Evolutionary conservation across 2,797 vertebrate genomes (phyloP).

Genomic region (Enteromius afrohamiltoni): DNA sequence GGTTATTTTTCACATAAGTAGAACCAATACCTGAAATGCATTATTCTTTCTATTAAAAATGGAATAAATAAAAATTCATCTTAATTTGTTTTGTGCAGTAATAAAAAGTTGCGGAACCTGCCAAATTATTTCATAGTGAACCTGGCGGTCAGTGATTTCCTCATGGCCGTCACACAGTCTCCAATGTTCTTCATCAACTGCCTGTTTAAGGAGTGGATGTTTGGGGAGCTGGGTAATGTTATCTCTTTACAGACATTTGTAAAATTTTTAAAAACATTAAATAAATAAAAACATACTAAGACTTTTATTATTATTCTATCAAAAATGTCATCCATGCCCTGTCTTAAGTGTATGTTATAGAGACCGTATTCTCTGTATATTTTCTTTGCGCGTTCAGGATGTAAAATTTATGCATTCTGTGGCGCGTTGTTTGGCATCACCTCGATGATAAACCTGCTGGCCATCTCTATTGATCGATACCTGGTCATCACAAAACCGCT

Average conservation of each 20-base stretch:
- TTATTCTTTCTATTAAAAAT: neutral
- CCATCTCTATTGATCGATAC: slow-evolving; percentile 93
- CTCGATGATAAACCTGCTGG: slow-evolving; percentile 93
- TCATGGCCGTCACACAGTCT: slow-evolving; percentile 92
- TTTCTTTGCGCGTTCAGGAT: slow-evolving; percentile 65
- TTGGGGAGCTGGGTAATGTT: slow-evolving; percentile 86
- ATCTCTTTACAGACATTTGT: neutral
- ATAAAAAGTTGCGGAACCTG: slow-evolving; percentile 86
- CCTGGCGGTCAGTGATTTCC: slow-evolving; percentile 88
- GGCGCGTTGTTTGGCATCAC: slow-evolving; percentile 92
- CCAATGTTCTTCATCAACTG: slow-evolving; percentile 91
- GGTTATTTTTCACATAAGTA: neutral
- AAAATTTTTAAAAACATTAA: neutral
- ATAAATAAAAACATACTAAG: neutral
- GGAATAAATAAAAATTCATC: neutral
- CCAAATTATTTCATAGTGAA: slow-evolving; percentile 91
- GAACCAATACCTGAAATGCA: neutral
- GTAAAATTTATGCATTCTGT: slow-evolving; percentile 93
- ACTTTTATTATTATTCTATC: neutral
- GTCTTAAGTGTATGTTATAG: neutral
- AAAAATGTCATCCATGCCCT: neutral
- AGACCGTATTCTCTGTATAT: neutral
- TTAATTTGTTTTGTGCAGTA: slow-evolving; percentile 71
- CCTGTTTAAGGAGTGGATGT: slow-evolving; percentile 90
- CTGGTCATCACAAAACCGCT: slow-evolving; percentile 92